Base-by-base conservation (phyloP, 2,113 vertebrate genomes). In the Podarcis cretensis region DNA sequence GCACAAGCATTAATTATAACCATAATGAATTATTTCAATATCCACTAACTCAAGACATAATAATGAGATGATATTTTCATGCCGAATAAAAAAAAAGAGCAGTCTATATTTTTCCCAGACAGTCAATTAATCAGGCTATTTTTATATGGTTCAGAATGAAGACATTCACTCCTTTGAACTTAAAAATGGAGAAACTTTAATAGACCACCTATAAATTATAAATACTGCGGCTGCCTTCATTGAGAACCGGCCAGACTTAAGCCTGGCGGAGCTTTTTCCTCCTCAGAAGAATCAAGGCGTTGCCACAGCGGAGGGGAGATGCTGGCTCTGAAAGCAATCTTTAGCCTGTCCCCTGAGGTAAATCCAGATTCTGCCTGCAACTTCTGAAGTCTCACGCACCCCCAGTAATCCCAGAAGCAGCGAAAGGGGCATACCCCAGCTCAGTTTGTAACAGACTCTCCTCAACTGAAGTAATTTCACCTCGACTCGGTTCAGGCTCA, bases 51-150 rank as follows among this genome's bases (percentile, higher is more conserved):
- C 4, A 35, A 54, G 32, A 83, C 80, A 77, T 83, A 68, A 88
- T 83, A 88, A 88, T 78, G 73, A 54, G 81, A 48, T 77, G 73
- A 57, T 88, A 83, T 88, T 88, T 88, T 83, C 59, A 54, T 83
- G 77, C n/a, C 40, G 23, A 74, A 75, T 3, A 59, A 74, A 71
- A 30, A 40, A 84, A 37, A 30, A 71, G 73, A 35, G 32, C n/a
- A 16, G 81, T 91, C 88, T 83, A 75, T 82, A 85, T 77, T 73
- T 54, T 87, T 83, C n/a, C 66, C 35, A 81, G 89, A 87, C 73
- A 92, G 91, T 95, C 90, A 91, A 93, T 95, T 95, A 90, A 95
- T 91, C 89, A 83, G 59, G 27, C 83, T 88, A 77, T 84, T 87
- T 92, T 92, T 89, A 90, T 78, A 84, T 40, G 32, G 91, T n/a